phyloP scores from a whole-genome alignment of 1,140 invertebrate species.

The Cryptotermes secundus region DNA sequence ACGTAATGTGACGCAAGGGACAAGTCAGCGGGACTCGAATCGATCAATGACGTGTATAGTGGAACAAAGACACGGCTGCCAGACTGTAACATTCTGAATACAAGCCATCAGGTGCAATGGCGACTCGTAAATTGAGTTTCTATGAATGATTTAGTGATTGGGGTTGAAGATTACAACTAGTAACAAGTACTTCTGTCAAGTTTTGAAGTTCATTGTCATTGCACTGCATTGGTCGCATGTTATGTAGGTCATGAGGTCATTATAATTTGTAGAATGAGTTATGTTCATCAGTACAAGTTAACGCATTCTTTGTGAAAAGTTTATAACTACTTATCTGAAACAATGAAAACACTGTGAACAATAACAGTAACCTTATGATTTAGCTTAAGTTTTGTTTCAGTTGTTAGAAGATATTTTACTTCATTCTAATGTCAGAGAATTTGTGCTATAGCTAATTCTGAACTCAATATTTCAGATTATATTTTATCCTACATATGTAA shows the following conservation, averaged over 20 bases:
- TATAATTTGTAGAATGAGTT: background rate
- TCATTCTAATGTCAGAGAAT: too few species aligned
- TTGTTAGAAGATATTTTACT: too few species aligned
- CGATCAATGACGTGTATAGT: background rate
- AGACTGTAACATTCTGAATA: background rate
- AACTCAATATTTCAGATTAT: too few species aligned
- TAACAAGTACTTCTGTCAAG: background rate
- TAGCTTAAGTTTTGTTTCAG: too few species aligned
- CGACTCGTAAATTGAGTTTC: background rate
- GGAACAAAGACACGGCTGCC: background rate
- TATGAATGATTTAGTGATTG: background rate
- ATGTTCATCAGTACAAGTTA: background rate
- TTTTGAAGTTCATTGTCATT: background rate
- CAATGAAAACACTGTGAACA: too few species aligned
- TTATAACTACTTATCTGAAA: too few species aligned
- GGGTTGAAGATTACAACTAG: background rate
- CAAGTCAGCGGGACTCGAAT: background rate
- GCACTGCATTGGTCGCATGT: background rate
- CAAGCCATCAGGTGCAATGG: background rate
- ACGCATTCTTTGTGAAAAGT: too few species aligned
- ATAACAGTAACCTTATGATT: too few species aligned
- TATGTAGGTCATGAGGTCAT: background rate
- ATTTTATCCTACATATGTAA: too few species aligned
- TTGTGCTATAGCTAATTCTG: too few species aligned
- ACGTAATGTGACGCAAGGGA: background rate